A percentile compares a stretch with the other conserved stretches of the same genome.
These are phyloP conservation scores for Calidris pygmaea DNA, from an alignment of 2,113 vertebrate genomes.

Conservation along the genomic window DNA sequence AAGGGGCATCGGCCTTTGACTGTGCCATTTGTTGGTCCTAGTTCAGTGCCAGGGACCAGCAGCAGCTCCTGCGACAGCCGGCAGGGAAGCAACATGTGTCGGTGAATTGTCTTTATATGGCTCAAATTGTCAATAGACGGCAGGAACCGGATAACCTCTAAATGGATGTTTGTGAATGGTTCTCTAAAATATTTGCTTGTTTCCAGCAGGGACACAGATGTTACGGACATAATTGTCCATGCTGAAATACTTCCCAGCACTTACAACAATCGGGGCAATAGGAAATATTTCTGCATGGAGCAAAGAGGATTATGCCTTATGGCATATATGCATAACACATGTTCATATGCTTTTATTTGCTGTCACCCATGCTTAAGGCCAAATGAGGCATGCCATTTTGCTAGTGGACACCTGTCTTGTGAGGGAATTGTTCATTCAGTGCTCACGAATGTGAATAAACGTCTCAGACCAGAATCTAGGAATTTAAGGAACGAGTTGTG, in stretches of 20 bases:
- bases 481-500: constrained; percentile 26
- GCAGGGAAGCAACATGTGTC: background rate
- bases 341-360: constrained; percentile 42
- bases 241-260: background rate
- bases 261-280: background rate
- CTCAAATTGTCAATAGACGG: background rate
- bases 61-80: background rate
- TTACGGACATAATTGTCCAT: background rate
- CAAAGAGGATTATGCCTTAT: constrained; percentile 38
- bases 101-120: background rate
- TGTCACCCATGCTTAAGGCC: background rate
- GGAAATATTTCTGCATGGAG: constrained; percentile 22
- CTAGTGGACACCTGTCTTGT: constrained; percentile 41
- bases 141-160: background rate
- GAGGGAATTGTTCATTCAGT: constrained; percentile 34
- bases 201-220: constrained; percentile 23
- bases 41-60: background rate
- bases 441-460: constrained; percentile 13
- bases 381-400: constrained; percentile 43
- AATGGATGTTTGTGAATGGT: background rate
- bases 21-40: background rate
- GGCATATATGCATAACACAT: constrained; percentile 27
- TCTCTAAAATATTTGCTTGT: background rate
- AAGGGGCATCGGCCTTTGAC: background rate
- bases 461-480: constrained; percentile 19